Base-by-base conservation (phyloP, 2,113 vertebrate genomes). In the Lamprotornis superbus region DNA sequence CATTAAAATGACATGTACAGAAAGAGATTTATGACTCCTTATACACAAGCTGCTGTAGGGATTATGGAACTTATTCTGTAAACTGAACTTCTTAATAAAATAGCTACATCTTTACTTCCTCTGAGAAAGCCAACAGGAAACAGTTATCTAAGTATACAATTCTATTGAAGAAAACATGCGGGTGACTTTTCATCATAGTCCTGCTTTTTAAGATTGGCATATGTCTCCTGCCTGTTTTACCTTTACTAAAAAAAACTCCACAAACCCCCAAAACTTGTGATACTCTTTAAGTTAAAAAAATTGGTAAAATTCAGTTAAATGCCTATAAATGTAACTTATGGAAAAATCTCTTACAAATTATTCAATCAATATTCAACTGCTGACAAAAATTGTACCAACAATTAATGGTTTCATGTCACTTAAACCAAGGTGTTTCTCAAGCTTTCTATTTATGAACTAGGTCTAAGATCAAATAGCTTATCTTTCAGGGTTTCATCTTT, bases 1-100 rank as follows among this genome's bases (percentile, higher is more conserved):
- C 35, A 70, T 31, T 70, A 55, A 87, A 92, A 87, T 39, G 18
- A 68, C 21, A 52, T 21, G 15, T 42, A 74, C 13, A 40, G 83
- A 84, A 91, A 73, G 46, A 57, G 8, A 83, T 59, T 92, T 91
- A 37, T 87, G 22, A 50, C 28, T 94, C 25, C 25, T 80, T 83
- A 75, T 56, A 30, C 69, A 49, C 35, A 81, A 87, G 10, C 8
- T 83, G 19, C 33, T 89, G 33, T 39, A 55, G 73, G 89, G 25
- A 42, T 77, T 75, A 49, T 63, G 9, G 35, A 74, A 61, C 0
- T 49, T 70, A 33, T 49, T 85, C 74, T 91, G 13, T 14, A 89
- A 57, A 23, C 12, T 49, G 31, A 73, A 83, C 33, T 69, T 11
- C n/a, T 61, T 83, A 56, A 60, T 73, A 49, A 81, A 86, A 49